Evolutionary conservation across 2,797 vertebrate species (phyloP), one percentile per base, ranked within the genome.

Genomic region (Myotis planiceps): DNA sequence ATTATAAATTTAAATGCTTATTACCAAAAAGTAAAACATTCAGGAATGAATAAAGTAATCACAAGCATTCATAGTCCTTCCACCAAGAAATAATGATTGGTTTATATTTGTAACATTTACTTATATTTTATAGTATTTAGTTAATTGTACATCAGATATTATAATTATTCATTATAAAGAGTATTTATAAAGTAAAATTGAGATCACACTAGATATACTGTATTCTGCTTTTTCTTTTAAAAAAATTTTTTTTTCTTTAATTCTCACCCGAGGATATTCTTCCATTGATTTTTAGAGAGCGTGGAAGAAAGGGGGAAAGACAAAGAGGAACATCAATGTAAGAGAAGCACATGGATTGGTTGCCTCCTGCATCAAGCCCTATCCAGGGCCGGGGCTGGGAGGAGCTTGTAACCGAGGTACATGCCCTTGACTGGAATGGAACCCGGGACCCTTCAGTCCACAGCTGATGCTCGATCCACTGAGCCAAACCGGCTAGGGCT

Each of bases 21-120:
- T 88, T 94, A 51, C 15, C 68, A 89, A 97, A 94, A 94, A 49
- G 49, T 69, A 39, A 63, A 74, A 58, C 16, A 63, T 69, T 87
- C 32, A 92, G 80, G 91, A 96, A 76, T 88, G 60, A 95, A 80
- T 75, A 63, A 88, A 76, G 3, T 92, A 88, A 94, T 90, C 92
- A 95, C 18, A 92, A 80, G 39, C 74, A 53, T 95, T 93, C n/a
- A 47, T 66, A 90, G 6, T 82, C 53, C 81, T 95, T 88, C 68
- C 29, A 82, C 37, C 23, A 86, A 79, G 88, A 94, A 45, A 69
- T 72, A 71, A 82, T 92, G 69, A 89, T 71, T 75, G 27, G 23
- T 90, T 95, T 91, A 53, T 9, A 60, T 79, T 90, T 88, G 3
- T 94, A 94, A n/a, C 68, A 75, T 86, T 81, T 92, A 58, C 27